Evolutionary conservation across 2,888 invertebrate species (phyloP), one percentile per base, ranked within the genome.

Genomic region (Polietes domitor): DNA sequence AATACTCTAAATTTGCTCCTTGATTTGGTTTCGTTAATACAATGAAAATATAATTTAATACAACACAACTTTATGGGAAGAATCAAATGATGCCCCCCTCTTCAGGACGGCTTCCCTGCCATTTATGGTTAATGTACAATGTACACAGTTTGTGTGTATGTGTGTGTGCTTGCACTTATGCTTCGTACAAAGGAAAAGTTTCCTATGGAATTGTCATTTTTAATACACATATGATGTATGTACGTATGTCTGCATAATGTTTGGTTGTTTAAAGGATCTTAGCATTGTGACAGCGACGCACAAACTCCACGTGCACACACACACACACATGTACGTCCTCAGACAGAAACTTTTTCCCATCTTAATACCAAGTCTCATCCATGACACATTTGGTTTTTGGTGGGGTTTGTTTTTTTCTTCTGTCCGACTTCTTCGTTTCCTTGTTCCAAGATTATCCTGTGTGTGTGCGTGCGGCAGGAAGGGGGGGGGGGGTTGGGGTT

Each of bases 161-260:
- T n/a, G n/a, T n/a, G n/a, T n/a, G n/a, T n/a, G n/a, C 47, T 47
- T 47, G 47, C n/a, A 47, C 47, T 9, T 10, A 47, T 47, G 47
- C 2, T 32, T 32, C 32, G 32, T 21, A 43, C 47, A 71, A 58
- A 15, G 21, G 43, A 17, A 58, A 73, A 73, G 58, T 73, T 73
- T 73, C 58, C 61, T 41, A 58, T 43, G 58, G 61, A 58, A 73
- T 73, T 41, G 58, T 47, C 73, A 73, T 73, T 73, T 55, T 58
- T 58, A 73, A 73, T 73, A 58, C 73, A 58, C 73, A 73, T 21
- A 41, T 58, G 73, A 73, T 47, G 58, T 58, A 73, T 41, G 47
- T 65, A 41, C 19, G 43, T 21, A 17, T 53, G 17, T 53, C 9
- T 53, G 19, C 21, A 53, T 19, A 6, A 43, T 24, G 61, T 32